Evolutionary conservation across 2,797 vertebrate genomes (phyloP).

Genomic region (Esox lucius): DNA sequence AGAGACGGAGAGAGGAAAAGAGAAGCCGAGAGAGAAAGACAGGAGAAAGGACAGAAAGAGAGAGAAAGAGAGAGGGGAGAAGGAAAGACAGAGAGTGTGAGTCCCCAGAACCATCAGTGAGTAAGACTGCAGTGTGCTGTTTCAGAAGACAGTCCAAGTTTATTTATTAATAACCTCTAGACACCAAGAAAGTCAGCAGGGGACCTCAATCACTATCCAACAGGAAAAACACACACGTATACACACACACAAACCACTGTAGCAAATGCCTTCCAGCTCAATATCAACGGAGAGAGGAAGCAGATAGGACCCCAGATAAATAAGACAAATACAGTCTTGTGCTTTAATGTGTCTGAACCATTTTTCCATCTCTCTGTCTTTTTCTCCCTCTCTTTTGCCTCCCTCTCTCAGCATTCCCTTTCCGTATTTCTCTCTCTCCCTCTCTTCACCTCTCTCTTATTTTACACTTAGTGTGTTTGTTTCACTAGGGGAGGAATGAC

Average conservation of each 20-base stretch:
- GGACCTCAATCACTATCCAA: background rate
- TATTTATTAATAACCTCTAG: constrained; percentile 62
- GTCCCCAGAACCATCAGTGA: constrained; percentile 13
- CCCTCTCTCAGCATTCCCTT: background rate
- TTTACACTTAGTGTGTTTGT: background rate
- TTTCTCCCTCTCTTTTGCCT: background rate
- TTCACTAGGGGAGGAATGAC: background rate
- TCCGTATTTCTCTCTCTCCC: background rate
- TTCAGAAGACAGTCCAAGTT: constrained; percentile 67
- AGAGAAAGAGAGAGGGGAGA: constrained; percentile 22
- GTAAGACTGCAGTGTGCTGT: constrained; percentile 47
- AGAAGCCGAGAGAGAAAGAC: background rate
- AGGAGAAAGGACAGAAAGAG: background rate
- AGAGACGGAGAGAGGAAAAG: constrained; percentile 5
- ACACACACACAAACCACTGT: constrained; percentile 3
- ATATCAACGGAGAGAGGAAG: background rate
- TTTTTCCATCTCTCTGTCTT: background rate
- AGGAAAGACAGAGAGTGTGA: background rate
- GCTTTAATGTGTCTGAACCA: background rate
- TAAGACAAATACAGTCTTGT: background rate
- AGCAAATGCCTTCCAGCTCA: constrained; percentile 1
- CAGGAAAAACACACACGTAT: background rate
- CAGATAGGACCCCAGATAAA: background rate
- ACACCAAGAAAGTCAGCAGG: constrained; percentile 37
- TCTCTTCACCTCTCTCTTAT: background rate